These are phyloP conservation scores for Anoplopoma fimbria DNA, from an alignment of 2,113 vertebrate species.

Conservation along the genomic window DNA sequence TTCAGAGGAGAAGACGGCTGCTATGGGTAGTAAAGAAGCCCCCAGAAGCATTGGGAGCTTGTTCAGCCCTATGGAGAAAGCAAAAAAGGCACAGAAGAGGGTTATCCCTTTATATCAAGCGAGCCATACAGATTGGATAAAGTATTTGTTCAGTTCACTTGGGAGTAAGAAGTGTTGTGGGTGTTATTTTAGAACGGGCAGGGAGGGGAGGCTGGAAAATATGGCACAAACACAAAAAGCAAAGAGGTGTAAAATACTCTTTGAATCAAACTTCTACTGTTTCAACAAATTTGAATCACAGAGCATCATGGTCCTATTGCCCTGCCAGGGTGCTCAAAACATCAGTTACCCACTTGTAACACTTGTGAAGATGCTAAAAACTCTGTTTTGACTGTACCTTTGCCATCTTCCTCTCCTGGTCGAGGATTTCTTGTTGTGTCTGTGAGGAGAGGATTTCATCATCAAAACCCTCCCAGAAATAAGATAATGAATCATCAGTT, in stretches of 20 bases:
- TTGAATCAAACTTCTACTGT: constrained; percentile 5
- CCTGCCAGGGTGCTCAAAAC: constrained; percentile 4
- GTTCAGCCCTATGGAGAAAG: constrained; percentile 85
- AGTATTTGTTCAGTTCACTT: constrained; percentile 75
- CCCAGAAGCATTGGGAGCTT: constrained; percentile 86
- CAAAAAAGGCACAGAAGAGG: constrained; percentile 78
- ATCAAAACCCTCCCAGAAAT: constrained; percentile 1
- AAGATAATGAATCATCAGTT: background rate
- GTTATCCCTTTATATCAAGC: constrained; percentile 59
- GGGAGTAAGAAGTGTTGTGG: constrained; percentile 80
- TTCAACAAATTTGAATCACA: constrained; percentile 13
- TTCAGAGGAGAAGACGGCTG: constrained; percentile 82
- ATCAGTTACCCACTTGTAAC: background rate
- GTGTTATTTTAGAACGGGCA: background rate
- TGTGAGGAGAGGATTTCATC: constrained; percentile 64
- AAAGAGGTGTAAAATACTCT: background rate
- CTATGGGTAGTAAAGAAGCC: constrained; percentile 85
- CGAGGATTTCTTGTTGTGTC: constrained; percentile 95
- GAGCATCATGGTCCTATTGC: background rate
- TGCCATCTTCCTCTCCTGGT: constrained; percentile 93
- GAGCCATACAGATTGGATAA: constrained; percentile 29
- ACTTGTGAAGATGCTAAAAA: background rate
- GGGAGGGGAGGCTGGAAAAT: constrained; percentile 8
- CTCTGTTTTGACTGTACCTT: constrained; percentile 83
- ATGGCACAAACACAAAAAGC: background rate